Conservation (phyloP, 2,113 vertebrate species). For the Myrmophylax atrothorax region DNA sequence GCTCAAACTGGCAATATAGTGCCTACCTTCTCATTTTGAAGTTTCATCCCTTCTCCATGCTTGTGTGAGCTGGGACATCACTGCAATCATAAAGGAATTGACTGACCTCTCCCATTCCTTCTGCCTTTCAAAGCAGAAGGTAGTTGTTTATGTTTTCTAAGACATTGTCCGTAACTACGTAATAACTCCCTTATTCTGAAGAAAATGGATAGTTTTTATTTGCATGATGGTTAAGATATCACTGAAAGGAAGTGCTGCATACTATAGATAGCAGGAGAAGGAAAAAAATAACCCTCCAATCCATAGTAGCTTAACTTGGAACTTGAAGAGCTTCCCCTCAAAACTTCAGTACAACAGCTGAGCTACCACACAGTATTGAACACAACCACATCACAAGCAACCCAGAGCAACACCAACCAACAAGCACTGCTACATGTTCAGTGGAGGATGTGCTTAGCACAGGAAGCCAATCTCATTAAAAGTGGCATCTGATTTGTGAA, state of each 20-base stretch:
- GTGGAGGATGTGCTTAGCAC: background rate
- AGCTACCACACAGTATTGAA: conserved; percentile 35
- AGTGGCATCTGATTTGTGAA: background rate
- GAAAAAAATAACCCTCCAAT: background rate
- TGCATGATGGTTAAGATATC: background rate
- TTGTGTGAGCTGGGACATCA: background rate
- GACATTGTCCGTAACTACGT: background rate
- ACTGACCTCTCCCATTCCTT: background rate
- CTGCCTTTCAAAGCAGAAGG: background rate
- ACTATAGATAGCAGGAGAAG: background rate
- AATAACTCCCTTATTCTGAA: background rate
- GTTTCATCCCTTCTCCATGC: background rate
- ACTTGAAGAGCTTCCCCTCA: background rate
- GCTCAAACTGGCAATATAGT: background rate
- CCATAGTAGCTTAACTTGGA: background rate
- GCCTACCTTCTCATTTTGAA: background rate
- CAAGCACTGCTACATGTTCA: conserved; percentile 22
- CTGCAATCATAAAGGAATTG: background rate
- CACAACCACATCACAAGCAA: background rate
- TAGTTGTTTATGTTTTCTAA: background rate
- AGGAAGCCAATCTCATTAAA: background rate
- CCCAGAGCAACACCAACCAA: background rate
- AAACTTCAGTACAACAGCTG: conserved; percentile 27
- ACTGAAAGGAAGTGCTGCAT: background rate
- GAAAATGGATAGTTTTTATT: background rate